Evolutionary conservation across 53 echinoderm and acorn worm species (phyloP).

Genomic region (Holothuria scabra): DNA sequence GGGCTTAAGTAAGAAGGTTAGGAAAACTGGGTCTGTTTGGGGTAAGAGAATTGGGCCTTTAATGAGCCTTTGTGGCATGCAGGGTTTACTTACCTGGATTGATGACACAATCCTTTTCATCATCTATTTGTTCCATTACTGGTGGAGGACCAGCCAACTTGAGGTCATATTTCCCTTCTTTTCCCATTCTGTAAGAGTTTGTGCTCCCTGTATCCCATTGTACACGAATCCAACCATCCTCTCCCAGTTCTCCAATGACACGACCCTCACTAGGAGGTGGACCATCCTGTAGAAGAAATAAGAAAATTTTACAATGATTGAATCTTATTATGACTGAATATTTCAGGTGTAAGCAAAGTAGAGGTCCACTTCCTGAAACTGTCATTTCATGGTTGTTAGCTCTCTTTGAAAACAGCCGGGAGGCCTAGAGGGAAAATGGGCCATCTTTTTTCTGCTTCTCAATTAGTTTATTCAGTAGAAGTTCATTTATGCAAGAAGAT

Average conservation of each 20-base stretch:
- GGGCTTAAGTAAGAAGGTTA: no score
- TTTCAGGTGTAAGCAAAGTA: no score
- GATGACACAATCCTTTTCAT: slow-evolving; percentile 93
- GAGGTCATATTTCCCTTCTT: slow-evolving; percentile 96
- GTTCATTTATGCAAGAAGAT: no score
- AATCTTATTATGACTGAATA: neutral
- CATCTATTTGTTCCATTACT: slow-evolving; percentile 86
- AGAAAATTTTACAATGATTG: neutral
- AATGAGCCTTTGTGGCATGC: no score
- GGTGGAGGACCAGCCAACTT: slow-evolving; percentile 97
- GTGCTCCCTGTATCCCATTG: slow-evolving; percentile 99
- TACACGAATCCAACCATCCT: slow-evolving; percentile 98
- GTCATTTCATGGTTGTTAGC: no score
- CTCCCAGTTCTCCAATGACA: slow-evolving; percentile 97
- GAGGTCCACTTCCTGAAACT: no score
- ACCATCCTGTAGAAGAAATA: slow-evolving; percentile 75
- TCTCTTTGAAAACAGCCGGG: no score
- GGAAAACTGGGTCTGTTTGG: no score
- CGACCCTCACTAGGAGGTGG: slow-evolving; percentile 97
- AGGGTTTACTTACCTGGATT: slow-evolving; percentile 80
- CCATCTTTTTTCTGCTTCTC: no score
- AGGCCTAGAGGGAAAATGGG: no score
- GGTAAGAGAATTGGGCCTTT: no score
- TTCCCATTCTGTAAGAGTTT: slow-evolving; percentile 99
- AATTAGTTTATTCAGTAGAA: no score